Conservation (phyloP, 92 coral and sea anemone genomes). For the Isaurus tuberculatus region DNA sequence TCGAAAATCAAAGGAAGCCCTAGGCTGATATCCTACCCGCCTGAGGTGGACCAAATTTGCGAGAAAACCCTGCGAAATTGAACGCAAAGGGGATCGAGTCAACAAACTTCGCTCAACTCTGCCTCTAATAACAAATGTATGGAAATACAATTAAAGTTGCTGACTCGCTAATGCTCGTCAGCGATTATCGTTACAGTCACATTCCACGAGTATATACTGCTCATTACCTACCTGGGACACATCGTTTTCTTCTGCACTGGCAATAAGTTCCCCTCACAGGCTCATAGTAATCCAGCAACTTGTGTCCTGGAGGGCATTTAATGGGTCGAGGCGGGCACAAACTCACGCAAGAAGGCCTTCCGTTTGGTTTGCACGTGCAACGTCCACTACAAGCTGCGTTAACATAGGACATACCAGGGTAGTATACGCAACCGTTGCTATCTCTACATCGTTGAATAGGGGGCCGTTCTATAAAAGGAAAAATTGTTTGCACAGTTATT, state of each 20-base stretch:
- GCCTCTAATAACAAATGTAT: too few species aligned
- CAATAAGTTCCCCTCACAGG: constrained; percentile 28
- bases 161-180: too few species aligned
- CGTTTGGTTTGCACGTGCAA: constrained; percentile 22
- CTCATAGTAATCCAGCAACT: constrained; percentile 4
- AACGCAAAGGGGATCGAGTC: too few species aligned
- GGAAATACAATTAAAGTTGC: neutral
- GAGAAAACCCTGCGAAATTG: too few species aligned
- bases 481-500: neutral
- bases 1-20: too few species aligned
- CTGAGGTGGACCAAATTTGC: too few species aligned
- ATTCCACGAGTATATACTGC: neutral
- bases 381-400: constrained; percentile 19
- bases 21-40: too few species aligned
- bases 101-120: too few species aligned
- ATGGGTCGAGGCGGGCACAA: constrained; percentile 29
- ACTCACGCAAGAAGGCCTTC: constrained; percentile 14
- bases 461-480: neutral
- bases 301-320: constrained; percentile 17
- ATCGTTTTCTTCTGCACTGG: constrained; percentile 30
- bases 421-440: constrained; percentile 36
- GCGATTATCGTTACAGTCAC: neutral
- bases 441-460: constrained; percentile 3
- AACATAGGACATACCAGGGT: constrained; percentile 15
- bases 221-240: constrained; percentile 27